Evolutionary conservation across 2,113 vertebrate genomes (phyloP).

Genomic region (Rhombomys opimus): DNA sequence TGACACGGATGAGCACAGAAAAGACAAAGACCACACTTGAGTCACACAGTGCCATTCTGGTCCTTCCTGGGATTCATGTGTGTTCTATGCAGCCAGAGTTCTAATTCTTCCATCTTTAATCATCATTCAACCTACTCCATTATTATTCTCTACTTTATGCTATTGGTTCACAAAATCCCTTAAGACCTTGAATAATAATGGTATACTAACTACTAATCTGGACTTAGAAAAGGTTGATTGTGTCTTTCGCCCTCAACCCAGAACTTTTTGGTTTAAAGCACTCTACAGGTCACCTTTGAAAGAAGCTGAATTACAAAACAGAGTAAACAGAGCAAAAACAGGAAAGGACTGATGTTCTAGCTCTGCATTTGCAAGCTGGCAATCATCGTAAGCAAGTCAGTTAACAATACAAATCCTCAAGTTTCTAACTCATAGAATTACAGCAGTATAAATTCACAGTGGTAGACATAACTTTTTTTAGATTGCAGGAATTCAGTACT

Average conservation of each 20-base stretch:
- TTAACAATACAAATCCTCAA: background rate
- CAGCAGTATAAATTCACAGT: slow-evolving; percentile 13
- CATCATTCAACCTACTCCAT: background rate
- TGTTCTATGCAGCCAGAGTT: background rate
- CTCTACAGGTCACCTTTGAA: background rate
- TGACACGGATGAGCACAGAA: background rate
- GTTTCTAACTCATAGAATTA: slow-evolving; percentile 53
- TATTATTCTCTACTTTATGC: slow-evolving; percentile 11
- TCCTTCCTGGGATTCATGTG: slow-evolving; percentile 6
- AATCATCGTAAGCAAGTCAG: background rate
- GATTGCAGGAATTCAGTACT: slow-evolving; percentile 7
- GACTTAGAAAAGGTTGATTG: slow-evolving; percentile 29
- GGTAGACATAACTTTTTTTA: background rate
- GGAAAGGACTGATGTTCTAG: background rate
- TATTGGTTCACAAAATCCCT: slow-evolving; percentile 39
- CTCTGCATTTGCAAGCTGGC: background rate
- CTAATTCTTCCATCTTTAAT: slow-evolving; percentile 36
- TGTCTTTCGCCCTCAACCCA: background rate
- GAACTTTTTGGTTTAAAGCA: slow-evolving; percentile 11
- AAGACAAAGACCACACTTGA: background rate
- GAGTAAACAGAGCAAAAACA: background rate
- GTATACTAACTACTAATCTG: slow-evolving; percentile 7
- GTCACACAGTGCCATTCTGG: background rate
- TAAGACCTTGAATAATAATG: background rate
- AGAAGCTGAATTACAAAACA: background rate